Evolutionary conservation across 37 sponge, comb jelly and placozoan species (phyloP), one percentile per base, ranked within the genome.

Genomic region (Cliona cf. orientalis): DNA sequence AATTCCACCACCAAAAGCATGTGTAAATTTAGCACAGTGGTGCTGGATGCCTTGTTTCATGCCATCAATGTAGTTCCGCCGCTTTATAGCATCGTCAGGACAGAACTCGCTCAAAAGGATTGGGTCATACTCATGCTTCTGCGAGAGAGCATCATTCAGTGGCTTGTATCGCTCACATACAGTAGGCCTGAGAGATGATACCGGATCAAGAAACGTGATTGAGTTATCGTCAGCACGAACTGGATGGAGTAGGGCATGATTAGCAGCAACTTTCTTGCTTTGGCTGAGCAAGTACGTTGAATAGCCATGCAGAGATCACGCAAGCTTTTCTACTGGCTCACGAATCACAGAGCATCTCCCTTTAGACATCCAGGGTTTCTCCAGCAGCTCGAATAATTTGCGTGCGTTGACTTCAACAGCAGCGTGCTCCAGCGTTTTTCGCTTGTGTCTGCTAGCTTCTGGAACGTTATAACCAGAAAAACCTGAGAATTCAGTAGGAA

Each of bases 381-480:
- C 29, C 39, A 69, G 71, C 12, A 39, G 22, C 21, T 38, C 39
- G 9, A 40, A 40, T 39, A 69, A 42, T 17, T 14, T 69, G 23
- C 12, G 40, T 11, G 71, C 39, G 7, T 11, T 69, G 7, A 38
- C 21, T 19, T 32, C 22, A 17, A 69, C 23, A 9, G 12, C 12
- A 28, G 9, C 42, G 35, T 42, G 43, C 43, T 34, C 6, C 23
- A 69, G 71, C 12, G 39, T 33, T 14, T 43, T 14, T 49, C 53
- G 32, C 25, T 72, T 72, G 12, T 72, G 74, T 31, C 25, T 46
- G 14, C 22, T 22, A 46, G 39, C 7, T 46, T 72, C 74, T 29
- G 74, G 74, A 14, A 26, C 33, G 31, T 72, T 72, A 26, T 29
- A 72, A 17, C 74, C 74, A 14, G 33, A 28, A 43, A 72, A 72